Evolutionary conservation across 2,888 invertebrate species (phyloP), one percentile per base, ranked within the genome.

Genomic region (Allygus modestus): DNA sequence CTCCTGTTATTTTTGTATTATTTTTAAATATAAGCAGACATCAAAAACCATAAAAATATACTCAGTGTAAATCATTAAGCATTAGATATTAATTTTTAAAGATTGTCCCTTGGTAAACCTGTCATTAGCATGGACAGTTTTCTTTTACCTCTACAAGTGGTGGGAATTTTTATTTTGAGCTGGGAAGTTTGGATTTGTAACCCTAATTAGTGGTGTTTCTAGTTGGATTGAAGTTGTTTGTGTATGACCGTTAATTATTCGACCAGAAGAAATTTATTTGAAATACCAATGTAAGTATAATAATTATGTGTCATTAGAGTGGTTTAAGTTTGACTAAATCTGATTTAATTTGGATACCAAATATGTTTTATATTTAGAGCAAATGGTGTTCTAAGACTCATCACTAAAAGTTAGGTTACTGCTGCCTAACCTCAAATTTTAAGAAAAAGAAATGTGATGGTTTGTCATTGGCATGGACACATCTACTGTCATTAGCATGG

Each of bases 381-480:
- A 26, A 7, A 58, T 15, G 5, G 61, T 58, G 61, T 58, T 58
- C 12, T 58, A 12, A 15, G 15, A 23, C 61, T 58, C 5, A 7
- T 15, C 61, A 58, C 26, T 12, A 58, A 58, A 15, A 58, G 61
- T 26, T 58, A 9, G 61, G 61, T 58, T 58, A 58, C 20, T 58
- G 61, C 7, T 9, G 61, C 26, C 61, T 58, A 58, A 58, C 20
- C 61, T 58, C 61, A 58, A 20, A 23, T 58, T 58, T 7, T 9
- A 4, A 58, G 5, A 58, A 58, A 58, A 58, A 15, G 5, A 58
- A 4, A 58, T 58, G 20, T 58, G 15, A 58, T 9, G 26, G 15
- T 58, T 58, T 58, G 61, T 58, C 61, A 58, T 58, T 58, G 61
- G 61, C 61, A 58, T 58, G 61, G 61, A 58, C 61, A 58, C 61